A percentile compares a stretch with the other conserved stretches of the same genome.
Conservation (phyloP, 2,113 vertebrate species). For the Rhinogobius similis region DNA sequence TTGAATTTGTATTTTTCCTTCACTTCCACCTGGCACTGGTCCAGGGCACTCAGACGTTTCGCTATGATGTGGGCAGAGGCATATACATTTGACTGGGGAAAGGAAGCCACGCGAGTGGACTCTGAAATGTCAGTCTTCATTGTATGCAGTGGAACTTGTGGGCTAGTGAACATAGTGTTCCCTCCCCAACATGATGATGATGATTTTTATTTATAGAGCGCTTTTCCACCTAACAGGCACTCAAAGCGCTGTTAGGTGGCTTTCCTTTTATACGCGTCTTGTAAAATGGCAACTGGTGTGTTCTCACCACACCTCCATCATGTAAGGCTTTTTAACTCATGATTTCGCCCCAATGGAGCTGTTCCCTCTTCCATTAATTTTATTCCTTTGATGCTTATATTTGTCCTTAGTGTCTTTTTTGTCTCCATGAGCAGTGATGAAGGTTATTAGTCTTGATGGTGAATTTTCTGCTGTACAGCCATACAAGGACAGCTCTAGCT, state of each 20-base stretch:
- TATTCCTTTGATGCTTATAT: not conserved
- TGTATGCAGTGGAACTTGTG: not conserved
- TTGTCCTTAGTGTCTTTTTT: not conserved
- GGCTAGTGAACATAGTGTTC: not conserved
- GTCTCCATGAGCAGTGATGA: not conserved
- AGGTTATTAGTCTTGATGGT: not conserved
- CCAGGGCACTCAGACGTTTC: not conserved
- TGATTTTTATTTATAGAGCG: too few relatives aligned
- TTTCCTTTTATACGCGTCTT: constrained; percentile 11
- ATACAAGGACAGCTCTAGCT: not conserved
- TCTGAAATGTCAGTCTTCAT: not conserved
- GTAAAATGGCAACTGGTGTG: not conserved
- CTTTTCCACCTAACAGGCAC: too few relatives aligned
- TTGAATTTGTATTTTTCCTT: not conserved
- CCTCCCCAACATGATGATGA: not conserved
- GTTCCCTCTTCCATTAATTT: not conserved
- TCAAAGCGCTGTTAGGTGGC: too few relatives aligned
- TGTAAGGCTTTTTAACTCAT: not conserved
- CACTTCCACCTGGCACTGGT: not conserved
- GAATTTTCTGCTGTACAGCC: too few relatives aligned
- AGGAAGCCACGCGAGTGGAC: not conserved
- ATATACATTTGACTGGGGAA: not conserved
- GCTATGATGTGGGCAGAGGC: not conserved
- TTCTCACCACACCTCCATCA: not conserved
- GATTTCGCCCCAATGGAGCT: not conserved